These are phyloP conservation scores for Allenopithecus nigroviridis DNA, from an alignment of 2,797 vertebrate genomes.

Conservation along the genomic window DNA sequence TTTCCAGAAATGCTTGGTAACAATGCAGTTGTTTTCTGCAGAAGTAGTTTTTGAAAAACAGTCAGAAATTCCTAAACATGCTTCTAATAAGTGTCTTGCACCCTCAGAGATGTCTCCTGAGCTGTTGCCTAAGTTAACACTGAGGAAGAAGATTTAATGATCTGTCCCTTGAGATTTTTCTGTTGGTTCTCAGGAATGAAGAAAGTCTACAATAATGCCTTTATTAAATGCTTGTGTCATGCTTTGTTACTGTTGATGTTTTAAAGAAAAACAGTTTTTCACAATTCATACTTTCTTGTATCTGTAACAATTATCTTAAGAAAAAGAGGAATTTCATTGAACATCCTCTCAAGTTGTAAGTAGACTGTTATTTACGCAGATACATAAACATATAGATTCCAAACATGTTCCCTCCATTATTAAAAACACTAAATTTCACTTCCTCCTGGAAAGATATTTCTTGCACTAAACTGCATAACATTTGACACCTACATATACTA, in stretches of 20 bases:
- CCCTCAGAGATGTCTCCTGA: conserved; percentile 60
- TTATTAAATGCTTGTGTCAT: conserved; percentile 69
- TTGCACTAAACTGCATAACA: not conserved
- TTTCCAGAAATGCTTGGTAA: conserved; percentile 69
- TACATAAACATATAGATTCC: not conserved
- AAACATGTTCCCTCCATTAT: not conserved
- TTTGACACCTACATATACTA: not conserved
- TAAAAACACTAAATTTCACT: conserved; percentile 42
- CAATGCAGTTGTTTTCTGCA: conserved; percentile 68
- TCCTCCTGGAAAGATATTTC: not conserved
- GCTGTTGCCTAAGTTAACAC: conserved; percentile 61
- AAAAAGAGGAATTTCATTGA: not conserved
- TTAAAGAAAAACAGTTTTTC: conserved; percentile 50
- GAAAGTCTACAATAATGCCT: conserved; percentile 53
- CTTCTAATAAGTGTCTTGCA: conserved; percentile 64
- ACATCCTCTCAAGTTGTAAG: not conserved
- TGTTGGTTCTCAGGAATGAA: conserved; percentile 64
- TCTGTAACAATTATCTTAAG: not conserved
- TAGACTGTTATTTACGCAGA: not conserved
- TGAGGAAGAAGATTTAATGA: conserved; percentile 71
- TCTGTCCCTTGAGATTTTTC: conserved; percentile 70
- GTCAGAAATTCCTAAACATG: conserved; percentile 63
- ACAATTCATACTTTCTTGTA: conserved; percentile 28
- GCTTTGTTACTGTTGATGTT: conserved; percentile 58
- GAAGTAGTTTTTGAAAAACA: conserved; percentile 67